These are phyloP conservation scores for Ariolimax columbianus DNA, from an alignment of 2,888 invertebrate genomes.

Conservation along the genomic window DNA sequence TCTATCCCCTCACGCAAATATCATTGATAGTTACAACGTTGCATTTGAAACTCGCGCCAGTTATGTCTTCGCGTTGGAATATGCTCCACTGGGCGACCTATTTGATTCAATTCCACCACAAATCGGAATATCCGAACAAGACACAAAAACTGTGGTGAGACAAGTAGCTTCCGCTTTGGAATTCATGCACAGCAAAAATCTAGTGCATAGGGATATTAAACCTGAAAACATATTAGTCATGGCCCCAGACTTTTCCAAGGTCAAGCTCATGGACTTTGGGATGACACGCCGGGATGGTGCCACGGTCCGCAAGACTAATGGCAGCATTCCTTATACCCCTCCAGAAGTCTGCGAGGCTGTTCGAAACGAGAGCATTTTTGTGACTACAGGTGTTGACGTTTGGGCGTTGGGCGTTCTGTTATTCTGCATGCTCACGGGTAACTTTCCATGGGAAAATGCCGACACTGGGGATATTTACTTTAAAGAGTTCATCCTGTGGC, in stretches of 20 bases:
- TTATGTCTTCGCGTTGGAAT: conserved; percentile 96
- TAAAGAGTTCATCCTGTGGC: conserved; percentile 88
- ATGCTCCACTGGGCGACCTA: conserved; percentile 94
- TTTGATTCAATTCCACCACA: conserved; percentile 84
- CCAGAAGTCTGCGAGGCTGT: conserved; percentile 88
- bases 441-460: conserved; percentile 90
- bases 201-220: conserved; percentile 97
- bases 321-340: conserved; percentile 93
- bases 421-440: conserved; percentile 96
- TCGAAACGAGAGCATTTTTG: conserved; percentile 84
- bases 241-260: conserved; percentile 92
- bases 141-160: conserved; percentile 90
- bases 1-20: conserved; percentile 93
- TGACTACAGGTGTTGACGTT: conserved; percentile 90
- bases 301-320: conserved; percentile 76
- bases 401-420: conserved; percentile 99
- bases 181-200: conserved; percentile 93
- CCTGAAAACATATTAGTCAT: conserved; percentile 96
- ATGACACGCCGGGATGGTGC: conserved; percentile 85
- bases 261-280: conserved; percentile 97
- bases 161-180: conserved; percentile 95
- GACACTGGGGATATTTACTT: conserved; percentile 81
- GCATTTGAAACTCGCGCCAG: conserved; percentile 93
- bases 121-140: conserved; percentile 79
- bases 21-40: conserved; percentile 96